phyloP scores from a whole-genome alignment of 2,888 invertebrate genomes.

The Cordilura impudica region DNA sequence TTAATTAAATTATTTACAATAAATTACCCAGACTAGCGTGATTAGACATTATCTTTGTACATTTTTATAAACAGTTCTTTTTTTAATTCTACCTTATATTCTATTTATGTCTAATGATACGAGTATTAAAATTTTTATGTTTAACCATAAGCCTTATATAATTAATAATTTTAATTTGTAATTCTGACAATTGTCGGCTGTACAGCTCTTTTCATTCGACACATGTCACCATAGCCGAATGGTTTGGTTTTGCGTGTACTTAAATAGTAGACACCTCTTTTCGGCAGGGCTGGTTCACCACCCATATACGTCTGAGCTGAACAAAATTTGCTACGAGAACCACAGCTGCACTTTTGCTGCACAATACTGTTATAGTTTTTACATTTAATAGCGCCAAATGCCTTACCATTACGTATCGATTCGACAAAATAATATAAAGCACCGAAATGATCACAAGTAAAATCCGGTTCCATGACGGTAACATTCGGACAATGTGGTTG shows the following conservation, averaged over 20 bases:
- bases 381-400: conserved; percentile 66
- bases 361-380: conserved; percentile 61
- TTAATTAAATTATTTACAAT: too few relatives aligned
- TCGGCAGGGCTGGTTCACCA: conserved; percentile 67
- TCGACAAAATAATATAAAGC: conserved; percentile 70
- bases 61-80: too few relatives aligned
- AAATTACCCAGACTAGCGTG: too few relatives aligned
- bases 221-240: conserved; percentile 65
- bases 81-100: too few relatives aligned
- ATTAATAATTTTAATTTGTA: conserved; percentile 27
- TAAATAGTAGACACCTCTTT: conserved; percentile 67
- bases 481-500: conserved; percentile 73
- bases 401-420: conserved; percentile 64
- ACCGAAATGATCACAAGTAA: conserved; percentile 67
- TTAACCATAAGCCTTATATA: too few relatives aligned
- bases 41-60: too few relatives aligned
- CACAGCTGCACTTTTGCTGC: conserved; percentile 63
- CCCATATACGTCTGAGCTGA: conserved; percentile 65
- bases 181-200: conserved; percentile 61
- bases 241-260: conserved; percentile 63
- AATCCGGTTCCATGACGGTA: conserved; percentile 66
- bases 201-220: conserved; percentile 63
- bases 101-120: too few relatives aligned
- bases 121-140: too few relatives aligned
- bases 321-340: conserved; percentile 48